Percentiles rank a stretch among this genome's conserved stretches.
Evolutionary conservation across 2,113 vertebrate species (phyloP).

Genomic region (Mastomys coucha): DNA sequence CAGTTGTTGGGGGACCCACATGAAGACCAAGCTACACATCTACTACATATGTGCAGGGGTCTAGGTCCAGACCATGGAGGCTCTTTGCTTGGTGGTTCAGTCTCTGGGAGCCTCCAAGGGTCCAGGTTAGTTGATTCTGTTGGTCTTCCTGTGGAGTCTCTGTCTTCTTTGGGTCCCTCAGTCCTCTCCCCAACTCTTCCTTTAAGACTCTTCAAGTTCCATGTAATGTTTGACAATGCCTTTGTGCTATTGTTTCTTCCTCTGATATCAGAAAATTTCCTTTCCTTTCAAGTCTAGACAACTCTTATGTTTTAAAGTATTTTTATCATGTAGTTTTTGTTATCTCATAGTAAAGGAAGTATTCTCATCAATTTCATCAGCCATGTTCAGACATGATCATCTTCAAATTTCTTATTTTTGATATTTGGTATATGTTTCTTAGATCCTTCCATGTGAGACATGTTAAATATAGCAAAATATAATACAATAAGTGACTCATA

Average conservation of each 20-base stretch:
- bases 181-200: too few species aligned
- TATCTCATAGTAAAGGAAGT: neutral
- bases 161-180: too few species aligned
- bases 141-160: too few species aligned
- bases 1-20: too few species aligned
- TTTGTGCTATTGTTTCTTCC: neutral
- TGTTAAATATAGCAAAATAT: neutral
- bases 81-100: too few species aligned
- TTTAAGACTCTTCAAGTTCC: too few species aligned
- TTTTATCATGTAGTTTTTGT: neutral
- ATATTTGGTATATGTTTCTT: neutral
- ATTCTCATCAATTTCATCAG: neutral
- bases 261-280: conserved; percentile 6
- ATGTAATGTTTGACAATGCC: too few species aligned
- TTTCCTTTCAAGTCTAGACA: neutral
- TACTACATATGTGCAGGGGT: too few species aligned
- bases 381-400: neutral
- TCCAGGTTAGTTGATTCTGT: too few species aligned
- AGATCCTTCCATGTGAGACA: neutral
- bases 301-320: conserved; percentile 10
- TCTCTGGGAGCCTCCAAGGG: too few species aligned
- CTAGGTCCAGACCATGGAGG: too few species aligned
- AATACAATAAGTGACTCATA: neutral
- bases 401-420: neutral
- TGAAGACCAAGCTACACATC: too few species aligned